phyloP scores from a whole-genome alignment of 2,797 vertebrate species.

The Myotis myotis region DNA sequence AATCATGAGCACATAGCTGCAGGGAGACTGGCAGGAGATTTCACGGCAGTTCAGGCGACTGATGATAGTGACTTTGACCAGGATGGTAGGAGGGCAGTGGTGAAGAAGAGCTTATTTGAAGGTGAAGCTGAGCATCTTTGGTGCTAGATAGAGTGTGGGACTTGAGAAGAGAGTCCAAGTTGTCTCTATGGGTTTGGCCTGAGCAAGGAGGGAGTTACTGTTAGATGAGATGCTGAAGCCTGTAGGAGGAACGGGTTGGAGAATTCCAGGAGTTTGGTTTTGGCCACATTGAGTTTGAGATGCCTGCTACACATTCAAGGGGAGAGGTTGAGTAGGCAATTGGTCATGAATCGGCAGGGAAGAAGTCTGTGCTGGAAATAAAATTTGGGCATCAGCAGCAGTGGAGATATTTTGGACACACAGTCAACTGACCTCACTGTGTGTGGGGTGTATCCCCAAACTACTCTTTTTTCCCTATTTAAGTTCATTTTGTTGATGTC shows the following conservation, averaged over 20 bases:
- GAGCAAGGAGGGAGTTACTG: background rate
- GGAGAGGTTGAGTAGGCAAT: background rate
- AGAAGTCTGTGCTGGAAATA: background rate
- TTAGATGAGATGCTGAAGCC: background rate
- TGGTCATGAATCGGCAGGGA: background rate
- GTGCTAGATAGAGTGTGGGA: background rate
- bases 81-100: background rate
- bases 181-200: background rate
- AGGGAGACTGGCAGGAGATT: background rate
- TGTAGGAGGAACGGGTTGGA: background rate
- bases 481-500: background rate
- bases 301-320: background rate
- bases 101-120: background rate
- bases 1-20: too few relatives aligned
- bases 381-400: background rate
- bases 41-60: background rate
- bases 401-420: background rate
- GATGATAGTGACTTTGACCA: background rate
- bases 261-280: background rate
- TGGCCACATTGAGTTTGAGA: background rate
- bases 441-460: background rate
- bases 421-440: fast-evolving
- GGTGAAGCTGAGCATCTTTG: background rate
- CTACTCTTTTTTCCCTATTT: background rate
- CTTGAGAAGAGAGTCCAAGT: background rate